A percentile compares a stretch with the other conserved stretches of the same genome.
phyloP scores from a whole-genome alignment of 2,888 invertebrate genomes.

The Drosophila cognata region DNA sequence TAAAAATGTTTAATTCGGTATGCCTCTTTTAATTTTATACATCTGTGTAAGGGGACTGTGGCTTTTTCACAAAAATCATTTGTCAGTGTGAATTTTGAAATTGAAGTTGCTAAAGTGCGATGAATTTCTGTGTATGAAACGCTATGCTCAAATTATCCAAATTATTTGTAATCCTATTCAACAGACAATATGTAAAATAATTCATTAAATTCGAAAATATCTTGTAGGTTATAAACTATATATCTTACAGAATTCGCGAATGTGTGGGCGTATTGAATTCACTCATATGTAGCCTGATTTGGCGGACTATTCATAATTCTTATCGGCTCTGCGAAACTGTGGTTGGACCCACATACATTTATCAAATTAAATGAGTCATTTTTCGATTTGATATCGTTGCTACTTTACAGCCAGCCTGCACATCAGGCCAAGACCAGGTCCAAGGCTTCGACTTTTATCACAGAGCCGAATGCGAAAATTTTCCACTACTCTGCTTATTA shows the following conservation, averaged over 20 bases:
- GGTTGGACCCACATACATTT: conserved; percentile 22
- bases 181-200: neutral
- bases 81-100: neutral
- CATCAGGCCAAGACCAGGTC: conserved; percentile 38
- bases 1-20: neutral
- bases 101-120: neutral
- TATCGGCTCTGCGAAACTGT: conserved; percentile 47
- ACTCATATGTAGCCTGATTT: conserved; percentile 10
- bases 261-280: conserved; percentile 42
- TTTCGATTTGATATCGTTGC: conserved; percentile 55
- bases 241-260: neutral
- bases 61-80: neutral
- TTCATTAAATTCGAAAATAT: neutral
- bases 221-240: neutral
- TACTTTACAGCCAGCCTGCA: neutral
- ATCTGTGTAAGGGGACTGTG: neutral
- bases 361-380: conserved; percentile 49
- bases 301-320: conserved; percentile 19
- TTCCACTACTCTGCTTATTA: conserved; percentile 51
- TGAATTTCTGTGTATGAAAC: neutral
- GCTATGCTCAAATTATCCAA: neutral
- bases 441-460: conserved; percentile 44
- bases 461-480: conserved; percentile 54
- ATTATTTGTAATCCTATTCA: neutral
- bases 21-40: neutral